A percentile compares a stretch with the other conserved stretches of the same genome.
These are phyloP conservation scores for Orbicella faveolata DNA, from an alignment of 64 coral and sea anemone species.

Conservation along the genomic window DNA sequence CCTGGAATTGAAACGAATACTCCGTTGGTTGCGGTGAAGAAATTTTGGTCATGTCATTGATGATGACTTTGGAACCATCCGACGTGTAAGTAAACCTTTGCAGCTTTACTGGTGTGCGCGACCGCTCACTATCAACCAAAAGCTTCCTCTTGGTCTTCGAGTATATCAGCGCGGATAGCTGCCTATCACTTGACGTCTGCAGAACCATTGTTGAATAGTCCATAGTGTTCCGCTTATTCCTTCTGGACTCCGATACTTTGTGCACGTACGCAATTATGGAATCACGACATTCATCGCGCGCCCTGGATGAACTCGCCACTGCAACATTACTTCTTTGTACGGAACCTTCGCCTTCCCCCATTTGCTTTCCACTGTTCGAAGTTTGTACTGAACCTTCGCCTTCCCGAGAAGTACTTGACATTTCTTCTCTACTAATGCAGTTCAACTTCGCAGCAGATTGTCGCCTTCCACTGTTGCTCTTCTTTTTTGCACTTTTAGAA, in stretches of 20 bases:
- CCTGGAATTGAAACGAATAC: slow-evolving; percentile 11
- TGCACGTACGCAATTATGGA: slow-evolving; percentile 50
- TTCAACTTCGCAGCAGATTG: not conserved
- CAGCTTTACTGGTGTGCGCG: not conserved
- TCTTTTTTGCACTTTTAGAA: not conserved
- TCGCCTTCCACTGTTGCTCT: not conserved
- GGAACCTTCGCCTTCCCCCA: not conserved
- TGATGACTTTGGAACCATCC: not conserved
- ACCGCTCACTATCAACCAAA: not conserved
- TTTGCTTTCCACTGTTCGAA: not conserved
- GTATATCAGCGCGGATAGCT: not conserved
- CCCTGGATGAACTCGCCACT: not conserved
- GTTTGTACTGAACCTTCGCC: not conserved
- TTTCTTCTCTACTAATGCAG: not conserved
- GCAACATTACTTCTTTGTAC: not conserved
- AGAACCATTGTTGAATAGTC: slow-evolving; percentile 68
- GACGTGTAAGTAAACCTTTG: not conserved
- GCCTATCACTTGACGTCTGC: slow-evolving; percentile 6
- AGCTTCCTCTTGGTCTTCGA: not conserved
- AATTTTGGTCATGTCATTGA: not conserved
- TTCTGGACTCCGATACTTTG: slow-evolving; percentile 44
- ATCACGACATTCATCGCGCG: not conserved
- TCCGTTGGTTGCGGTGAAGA: not conserved
- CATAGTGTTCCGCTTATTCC: slow-evolving; percentile 53
- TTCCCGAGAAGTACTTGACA: not conserved